Percentiles rank a stretch among this genome's conserved stretches.
These are phyloP conservation scores for Pocillopora verrucosa DNA, from an alignment of 64 coral and sea anemone species.

Conservation along the genomic window DNA sequence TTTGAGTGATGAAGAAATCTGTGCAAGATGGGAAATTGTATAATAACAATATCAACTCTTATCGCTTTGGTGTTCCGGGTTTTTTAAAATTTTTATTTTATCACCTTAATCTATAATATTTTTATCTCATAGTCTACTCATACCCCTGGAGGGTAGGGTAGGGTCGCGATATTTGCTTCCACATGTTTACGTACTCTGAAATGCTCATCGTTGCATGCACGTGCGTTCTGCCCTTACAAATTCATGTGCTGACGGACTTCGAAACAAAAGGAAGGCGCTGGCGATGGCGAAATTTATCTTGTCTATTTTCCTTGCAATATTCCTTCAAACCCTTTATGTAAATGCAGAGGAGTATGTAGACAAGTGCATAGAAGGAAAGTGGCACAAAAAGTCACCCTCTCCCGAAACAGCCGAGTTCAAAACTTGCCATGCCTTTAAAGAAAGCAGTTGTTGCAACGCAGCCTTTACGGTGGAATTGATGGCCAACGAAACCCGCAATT, in stretches of 20 bases:
- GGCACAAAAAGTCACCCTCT: constrained; percentile 42
- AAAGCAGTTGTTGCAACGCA: constrained; percentile 29
- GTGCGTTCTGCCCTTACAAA: not conserved
- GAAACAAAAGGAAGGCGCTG: not conserved
- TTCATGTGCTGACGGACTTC: not conserved
- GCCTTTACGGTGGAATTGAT: constrained; percentile 45
- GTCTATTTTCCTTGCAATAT: not conserved
- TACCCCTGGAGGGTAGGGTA: too few relatives aligned
- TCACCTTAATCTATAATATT: too few relatives aligned
- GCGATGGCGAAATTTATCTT: not conserved
- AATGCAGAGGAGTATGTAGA: not conserved
- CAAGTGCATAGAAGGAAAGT: constrained; percentile 27
- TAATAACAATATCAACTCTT: too few relatives aligned
- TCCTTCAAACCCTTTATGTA: not conserved
- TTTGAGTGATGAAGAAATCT: too few relatives aligned
- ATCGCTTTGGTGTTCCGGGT: too few relatives aligned
- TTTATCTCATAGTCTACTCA: too few relatives aligned
- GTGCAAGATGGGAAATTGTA: too few relatives aligned
- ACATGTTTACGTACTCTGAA: too few relatives aligned
- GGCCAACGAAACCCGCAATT: constrained; percentile 16
- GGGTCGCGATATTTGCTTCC: too few relatives aligned
- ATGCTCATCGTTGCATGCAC: not conserved
- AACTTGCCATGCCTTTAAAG: constrained; percentile 25
- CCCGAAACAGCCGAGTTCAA: constrained; percentile 25
- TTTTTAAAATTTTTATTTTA: too few relatives aligned